These are phyloP conservation scores for Pygmarrhopalites habei DNA, from an alignment of 1,140 invertebrate species.

Conservation along the genomic window DNA sequence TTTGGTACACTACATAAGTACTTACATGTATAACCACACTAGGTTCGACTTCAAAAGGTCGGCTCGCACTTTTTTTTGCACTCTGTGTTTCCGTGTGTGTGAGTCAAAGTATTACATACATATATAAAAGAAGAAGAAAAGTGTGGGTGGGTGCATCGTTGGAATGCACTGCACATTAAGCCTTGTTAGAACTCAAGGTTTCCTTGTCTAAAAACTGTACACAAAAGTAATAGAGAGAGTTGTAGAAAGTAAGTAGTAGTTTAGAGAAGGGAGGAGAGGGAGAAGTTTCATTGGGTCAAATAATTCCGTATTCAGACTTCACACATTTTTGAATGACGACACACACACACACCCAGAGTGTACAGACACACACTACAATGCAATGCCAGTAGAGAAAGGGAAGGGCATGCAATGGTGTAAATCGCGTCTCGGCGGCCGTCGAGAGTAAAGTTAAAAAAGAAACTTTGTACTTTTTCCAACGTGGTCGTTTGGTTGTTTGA, in stretches of 20 bases:
- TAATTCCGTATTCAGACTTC: constrained; percentile 17
- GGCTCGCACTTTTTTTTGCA: too few species aligned
- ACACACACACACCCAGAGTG: constrained; percentile 11
- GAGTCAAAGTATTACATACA: too few species aligned
- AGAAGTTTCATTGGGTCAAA: constrained; percentile 23
- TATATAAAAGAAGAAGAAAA: background rate
- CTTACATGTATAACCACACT: too few species aligned
- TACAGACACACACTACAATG: constrained; percentile 13
- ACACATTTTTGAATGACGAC: constrained; percentile 17
- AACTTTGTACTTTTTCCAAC: constrained; percentile 23
- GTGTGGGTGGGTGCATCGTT: background rate
- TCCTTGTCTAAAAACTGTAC: background rate
- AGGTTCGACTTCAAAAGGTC: too few species aligned
- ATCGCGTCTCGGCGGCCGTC: too few species aligned
- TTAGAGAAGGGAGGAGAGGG: constrained; percentile 8
- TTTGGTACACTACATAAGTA: too few species aligned
- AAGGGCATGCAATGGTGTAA: too few species aligned
- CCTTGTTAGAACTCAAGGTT: background rate
- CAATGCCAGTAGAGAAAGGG: too few species aligned
- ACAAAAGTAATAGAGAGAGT: background rate
- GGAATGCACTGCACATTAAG: constrained; percentile 9
- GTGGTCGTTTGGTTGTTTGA: constrained; percentile 16
- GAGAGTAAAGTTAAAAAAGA: constrained; percentile 18
- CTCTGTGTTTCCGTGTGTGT: too few species aligned
- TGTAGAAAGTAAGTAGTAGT: background rate